Conservation (phyloP, 2,113 vertebrate species). For the Pseudopipra pipra region DNA sequence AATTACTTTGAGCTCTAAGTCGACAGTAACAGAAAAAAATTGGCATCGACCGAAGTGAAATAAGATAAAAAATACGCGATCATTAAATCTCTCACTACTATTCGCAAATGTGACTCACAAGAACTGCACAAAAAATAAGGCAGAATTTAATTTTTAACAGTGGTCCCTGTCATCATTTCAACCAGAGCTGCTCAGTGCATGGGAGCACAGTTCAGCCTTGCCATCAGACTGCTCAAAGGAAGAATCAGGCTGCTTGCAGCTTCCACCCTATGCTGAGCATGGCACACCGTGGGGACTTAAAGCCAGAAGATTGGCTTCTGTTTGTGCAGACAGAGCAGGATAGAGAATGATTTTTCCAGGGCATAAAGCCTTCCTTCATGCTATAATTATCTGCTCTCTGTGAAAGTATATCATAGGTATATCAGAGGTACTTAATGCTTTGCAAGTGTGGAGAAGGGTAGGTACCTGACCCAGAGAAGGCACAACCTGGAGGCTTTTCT, state of each 20-base stretch:
- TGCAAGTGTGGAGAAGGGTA: not conserved
- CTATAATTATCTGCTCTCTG: not conserved
- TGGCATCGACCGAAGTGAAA: constrained; percentile 96
- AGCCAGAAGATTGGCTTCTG: not conserved
- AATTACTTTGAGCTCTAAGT: constrained; percentile 99
- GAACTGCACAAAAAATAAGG: constrained; percentile 96
- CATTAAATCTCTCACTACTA: constrained; percentile 99
- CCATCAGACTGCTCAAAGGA: not conserved
- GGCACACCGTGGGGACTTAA: not conserved
- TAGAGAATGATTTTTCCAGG: not conserved
- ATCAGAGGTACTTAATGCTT: fast-evolving
- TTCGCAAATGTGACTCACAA: constrained; percentile 97
- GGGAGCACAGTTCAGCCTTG: constrained; percentile 26
- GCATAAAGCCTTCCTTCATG: not conserved
- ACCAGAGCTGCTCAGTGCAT: constrained; percentile 71
- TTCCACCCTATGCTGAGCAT: not conserved
- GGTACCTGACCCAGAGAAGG: not conserved
- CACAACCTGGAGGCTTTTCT: not conserved
- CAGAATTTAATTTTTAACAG: constrained; percentile 99
- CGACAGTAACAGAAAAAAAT: constrained; percentile 99
- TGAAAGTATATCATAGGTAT: fast-evolving
- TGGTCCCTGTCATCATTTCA: constrained; percentile 98
- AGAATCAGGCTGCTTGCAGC: not conserved
- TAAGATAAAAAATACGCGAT: constrained; percentile 98
- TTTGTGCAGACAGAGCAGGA: not conserved